Conservation (phyloP, 2,888 invertebrate genomes). For the Phengaris arion region DNA sequence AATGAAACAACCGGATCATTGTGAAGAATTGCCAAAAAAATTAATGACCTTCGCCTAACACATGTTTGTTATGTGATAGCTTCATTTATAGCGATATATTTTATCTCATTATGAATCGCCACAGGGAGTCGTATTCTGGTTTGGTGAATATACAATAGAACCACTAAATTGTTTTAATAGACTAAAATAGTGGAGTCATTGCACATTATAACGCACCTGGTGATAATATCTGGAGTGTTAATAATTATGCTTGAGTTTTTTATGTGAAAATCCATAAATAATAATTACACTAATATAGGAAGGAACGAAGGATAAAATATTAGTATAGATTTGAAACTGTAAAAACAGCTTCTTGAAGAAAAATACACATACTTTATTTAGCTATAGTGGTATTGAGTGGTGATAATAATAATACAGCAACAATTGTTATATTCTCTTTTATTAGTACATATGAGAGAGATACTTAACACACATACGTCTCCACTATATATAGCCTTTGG, state of each 20-base stretch:
- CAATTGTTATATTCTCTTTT: too few relatives aligned
- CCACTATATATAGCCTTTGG: too few relatives aligned
- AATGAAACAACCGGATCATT: conserved; percentile 33
- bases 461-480: too few relatives aligned
- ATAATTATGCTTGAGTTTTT: conserved; percentile 50
- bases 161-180: conserved; percentile 77
- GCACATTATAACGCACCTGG: conserved; percentile 71
- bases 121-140: conserved; percentile 62
- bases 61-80: conserved; percentile 70
- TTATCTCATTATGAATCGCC: conserved; percentile 72
- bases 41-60: conserved; percentile 47
- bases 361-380: too few relatives aligned
- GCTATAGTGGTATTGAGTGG: too few relatives aligned
- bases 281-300: background rate
- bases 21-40: conserved; percentile 37
- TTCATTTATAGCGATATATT: conserved; percentile 68
- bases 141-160: conserved; percentile 64
- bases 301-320: conserved; percentile 18
- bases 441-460: too few relatives aligned
- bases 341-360: too few relatives aligned
- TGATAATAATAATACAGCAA: too few relatives aligned
- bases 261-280: conserved; percentile 29
- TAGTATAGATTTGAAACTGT: background rate
- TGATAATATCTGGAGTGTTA: conserved; percentile 59
- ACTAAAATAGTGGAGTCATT: conserved; percentile 67